Percentiles rank a stretch among this genome's conserved stretches.
Evolutionary conservation across 1,140 invertebrate species (phyloP).

Genomic region (Triops longicaudatus): DNA sequence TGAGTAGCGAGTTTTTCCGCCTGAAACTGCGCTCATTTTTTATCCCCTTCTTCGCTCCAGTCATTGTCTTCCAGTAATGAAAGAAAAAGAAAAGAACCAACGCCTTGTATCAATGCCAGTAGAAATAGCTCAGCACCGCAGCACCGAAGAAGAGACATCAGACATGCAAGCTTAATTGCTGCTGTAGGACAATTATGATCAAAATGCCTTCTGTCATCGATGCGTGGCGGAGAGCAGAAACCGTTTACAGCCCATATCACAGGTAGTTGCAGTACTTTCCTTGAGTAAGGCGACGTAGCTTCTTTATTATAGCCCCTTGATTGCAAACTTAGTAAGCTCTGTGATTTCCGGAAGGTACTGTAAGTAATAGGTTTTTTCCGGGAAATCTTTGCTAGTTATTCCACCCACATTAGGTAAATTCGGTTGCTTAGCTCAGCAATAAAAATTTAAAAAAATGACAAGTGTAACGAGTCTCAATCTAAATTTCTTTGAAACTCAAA

Average conservation of each 20-base stretch:
- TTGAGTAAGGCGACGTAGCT: too few relatives aligned
- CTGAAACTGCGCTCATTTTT: background rate
- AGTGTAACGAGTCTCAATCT: too few relatives aligned
- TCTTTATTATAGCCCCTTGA: too few relatives aligned
- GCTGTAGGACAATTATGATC: background rate
- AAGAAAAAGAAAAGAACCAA: background rate
- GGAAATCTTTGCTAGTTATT: too few relatives aligned
- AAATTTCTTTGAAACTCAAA: too few relatives aligned
- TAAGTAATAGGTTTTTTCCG: too few relatives aligned
- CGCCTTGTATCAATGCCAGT: background rate
- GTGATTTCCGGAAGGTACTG: too few relatives aligned
- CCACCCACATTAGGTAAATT: too few relatives aligned
- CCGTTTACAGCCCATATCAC: background rate
- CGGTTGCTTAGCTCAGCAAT: too few relatives aligned
- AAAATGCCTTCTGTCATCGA: background rate
- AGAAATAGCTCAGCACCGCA: background rate
- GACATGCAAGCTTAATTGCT: slow-evolving; percentile 8
- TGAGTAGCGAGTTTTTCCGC: slow-evolving; percentile 10
- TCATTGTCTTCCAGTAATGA: background rate
- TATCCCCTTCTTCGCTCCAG: background rate
- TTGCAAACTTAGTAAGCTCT: too few relatives aligned
- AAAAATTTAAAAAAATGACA: too few relatives aligned
- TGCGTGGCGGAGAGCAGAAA: background rate
- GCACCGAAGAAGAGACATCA: background rate
- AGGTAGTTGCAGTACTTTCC: background rate